Base-by-base conservation (phyloP, 2,797 vertebrate genomes). In the Sebastolobus alascanus region DNA sequence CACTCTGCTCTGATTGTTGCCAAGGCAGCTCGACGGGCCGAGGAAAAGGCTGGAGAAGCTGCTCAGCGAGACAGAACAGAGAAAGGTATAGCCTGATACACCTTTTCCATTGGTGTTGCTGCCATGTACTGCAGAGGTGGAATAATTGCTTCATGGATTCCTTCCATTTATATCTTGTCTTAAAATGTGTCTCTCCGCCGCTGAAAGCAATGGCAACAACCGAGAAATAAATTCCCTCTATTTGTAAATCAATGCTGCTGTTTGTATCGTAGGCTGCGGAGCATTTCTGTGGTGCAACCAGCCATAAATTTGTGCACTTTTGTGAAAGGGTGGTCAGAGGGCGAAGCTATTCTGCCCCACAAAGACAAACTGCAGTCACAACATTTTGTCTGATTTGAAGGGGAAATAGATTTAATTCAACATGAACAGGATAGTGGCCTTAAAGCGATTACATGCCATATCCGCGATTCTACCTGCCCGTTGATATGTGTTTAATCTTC, bases 21-120 rank as follows among this genome's bases (percentile, higher is more conserved):
- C 85, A 84, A 86, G 88, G 87, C 92, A 90, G 90, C 88, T 88
- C 85, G 91, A 91, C 71, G 82, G 84, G 80, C 81, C 75, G 84
- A 85, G 83, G 84, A 87, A n/a, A 81, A 87, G 83, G 80, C 88
- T 69, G 73, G 78, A 92, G 88, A 84, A 82, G 91, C 91, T 79
- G 82, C 88, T 92, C 88, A 84, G 79, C 90, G 90, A 91, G 79
- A 92, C 87, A 86, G 91, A 93, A 91, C 89, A 86, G 71, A 87
- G 64, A 84, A 83, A 85, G 79, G 87, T 85, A n/a, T 52, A 87
- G 83, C 87, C 79, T 0, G 52, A 88, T 87, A 86, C 88, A 94
- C 92, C 90, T 92, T 84, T 86, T 89, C 82, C 82, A 82, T 68
- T 50, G 79, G 64, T 58, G 64, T 66, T 68, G 79, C 87, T 79